A percentile compares a stretch with the other conserved stretches of the same genome.
Conservation (phyloP, 2,888 invertebrate species). For the Spisula solida region DNA sequence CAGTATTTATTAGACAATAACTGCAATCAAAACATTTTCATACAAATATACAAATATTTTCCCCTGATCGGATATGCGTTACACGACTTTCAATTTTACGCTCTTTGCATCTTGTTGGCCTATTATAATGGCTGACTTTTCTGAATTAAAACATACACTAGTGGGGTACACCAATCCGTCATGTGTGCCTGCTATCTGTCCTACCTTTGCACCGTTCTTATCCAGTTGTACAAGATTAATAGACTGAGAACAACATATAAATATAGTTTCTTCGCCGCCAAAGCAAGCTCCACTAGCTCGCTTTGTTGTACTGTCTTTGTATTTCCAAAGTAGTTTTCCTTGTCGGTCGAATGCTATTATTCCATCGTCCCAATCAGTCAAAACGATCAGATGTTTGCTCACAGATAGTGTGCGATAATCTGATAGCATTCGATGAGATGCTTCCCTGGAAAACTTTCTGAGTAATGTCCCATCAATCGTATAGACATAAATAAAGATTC, state of each 20-base stretch:
- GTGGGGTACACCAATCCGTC: conserved; percentile 31
- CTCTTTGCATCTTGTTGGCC: conserved; percentile 22
- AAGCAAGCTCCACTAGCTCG: conserved; percentile 24
- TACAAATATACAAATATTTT: too few relatives aligned
- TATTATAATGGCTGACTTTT: conserved; percentile 5
- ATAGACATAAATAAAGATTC: conserved; percentile 29
- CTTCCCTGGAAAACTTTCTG: conserved; percentile 28
- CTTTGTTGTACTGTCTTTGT: not conserved
- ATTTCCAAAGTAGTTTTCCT: conserved; percentile 34
- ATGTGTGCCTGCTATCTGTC: conserved; percentile 12
- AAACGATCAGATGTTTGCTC: not conserved
- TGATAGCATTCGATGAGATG: not conserved
- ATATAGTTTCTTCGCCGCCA: conserved; percentile 19
- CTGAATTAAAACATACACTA: conserved; percentile 16
- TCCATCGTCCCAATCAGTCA: conserved; percentile 29
- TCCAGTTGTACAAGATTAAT: conserved; percentile 25
- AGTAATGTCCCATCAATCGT: conserved; percentile 11
- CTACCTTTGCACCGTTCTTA: not conserved
- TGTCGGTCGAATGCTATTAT: conserved; percentile 25
- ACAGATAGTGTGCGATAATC: conserved; percentile 21
- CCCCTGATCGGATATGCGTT: not conserved
- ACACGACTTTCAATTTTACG: conserved; percentile 4
- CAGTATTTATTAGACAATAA: too few relatives aligned
- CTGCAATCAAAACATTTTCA: too few relatives aligned
- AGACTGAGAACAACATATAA: conserved; percentile 32